Percentiles rank a stretch among this genome's conserved stretches.
These are phyloP conservation scores for Oscarella lobularis DNA, from an alignment of 37 sponge, comb jelly and placozoan species.

Conservation along the genomic window DNA sequence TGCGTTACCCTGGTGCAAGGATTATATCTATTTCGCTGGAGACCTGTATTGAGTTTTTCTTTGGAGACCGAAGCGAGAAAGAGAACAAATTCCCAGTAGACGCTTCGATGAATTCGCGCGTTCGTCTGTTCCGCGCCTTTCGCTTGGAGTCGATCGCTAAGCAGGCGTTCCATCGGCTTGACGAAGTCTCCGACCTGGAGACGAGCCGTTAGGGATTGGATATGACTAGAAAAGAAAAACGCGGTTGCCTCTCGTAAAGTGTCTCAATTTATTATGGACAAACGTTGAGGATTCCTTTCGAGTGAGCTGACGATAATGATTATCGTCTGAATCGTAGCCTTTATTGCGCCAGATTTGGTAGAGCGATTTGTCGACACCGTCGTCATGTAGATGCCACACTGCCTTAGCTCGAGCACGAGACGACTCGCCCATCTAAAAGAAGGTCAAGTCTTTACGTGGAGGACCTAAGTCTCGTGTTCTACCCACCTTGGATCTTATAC, in stretches of 20 bases:
- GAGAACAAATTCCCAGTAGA: constrained; percentile 43
- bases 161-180: constrained; percentile 12
- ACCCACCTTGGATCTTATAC: neutral
- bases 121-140: neutral
- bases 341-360: neutral
- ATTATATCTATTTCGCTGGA: neutral
- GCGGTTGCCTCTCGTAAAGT: no score
- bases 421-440: neutral
- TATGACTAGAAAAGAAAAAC: constrained; percentile 16
- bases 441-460: neutral
- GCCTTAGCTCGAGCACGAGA: neutral
- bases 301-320: no score
- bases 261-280: no score
- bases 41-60: constrained; percentile 22
- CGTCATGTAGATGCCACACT: neutral
- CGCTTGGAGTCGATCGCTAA: constrained; percentile 16
- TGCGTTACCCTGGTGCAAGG: neutral
- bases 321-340: no score
- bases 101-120: constrained; percentile 8
- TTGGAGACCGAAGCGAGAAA: constrained; percentile 14
- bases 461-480: neutral
- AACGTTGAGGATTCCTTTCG: no score
- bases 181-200: constrained; percentile 43
- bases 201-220: constrained; percentile 49
- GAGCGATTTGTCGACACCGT: neutral